phyloP scores from a whole-genome alignment of 1,140 invertebrate genomes.

The Drosophila albomicans region DNA sequence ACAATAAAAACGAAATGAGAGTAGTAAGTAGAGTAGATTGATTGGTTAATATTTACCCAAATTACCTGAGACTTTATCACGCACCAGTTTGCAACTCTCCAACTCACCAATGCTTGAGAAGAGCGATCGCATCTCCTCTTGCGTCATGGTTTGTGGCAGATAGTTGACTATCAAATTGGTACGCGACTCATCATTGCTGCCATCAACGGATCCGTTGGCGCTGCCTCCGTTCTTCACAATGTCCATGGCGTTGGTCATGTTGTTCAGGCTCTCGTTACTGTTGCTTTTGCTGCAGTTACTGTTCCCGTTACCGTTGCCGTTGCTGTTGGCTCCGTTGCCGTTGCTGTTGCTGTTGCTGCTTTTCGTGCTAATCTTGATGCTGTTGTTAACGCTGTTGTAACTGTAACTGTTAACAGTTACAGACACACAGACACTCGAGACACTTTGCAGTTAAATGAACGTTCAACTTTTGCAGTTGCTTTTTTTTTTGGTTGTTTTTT shows the following conservation, averaged over 20 bases:
- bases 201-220: constrained; percentile 87
- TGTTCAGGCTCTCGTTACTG: constrained; percentile 45
- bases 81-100: constrained; percentile 95
- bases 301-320: constrained; percentile 21
- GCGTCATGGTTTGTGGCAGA: constrained; percentile 96
- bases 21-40: constrained; percentile 21
- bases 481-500: constrained; percentile 16
- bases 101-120: constrained; percentile 95
- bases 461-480: constrained; percentile 18
- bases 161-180: constrained; percentile 97
- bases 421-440: constrained; percentile 5
- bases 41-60: constrained; percentile 84
- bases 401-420: constrained; percentile 44
- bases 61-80: constrained; percentile 93
- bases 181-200: constrained; percentile 86
- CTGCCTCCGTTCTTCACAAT: constrained; percentile 86
- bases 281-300: constrained; percentile 7
- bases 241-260: constrained; percentile 84
- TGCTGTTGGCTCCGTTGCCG: constrained; percentile 10
- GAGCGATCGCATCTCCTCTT: constrained; percentile 94
- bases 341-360: constrained; percentile 21
- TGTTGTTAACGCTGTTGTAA: constrained; percentile 10
- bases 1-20: not conserved
- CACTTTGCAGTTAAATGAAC: constrained; percentile 1
- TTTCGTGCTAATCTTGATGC: constrained; percentile 21